Conservation (phyloP, 2,888 invertebrate species). For the Mystacides longicornis region DNA sequence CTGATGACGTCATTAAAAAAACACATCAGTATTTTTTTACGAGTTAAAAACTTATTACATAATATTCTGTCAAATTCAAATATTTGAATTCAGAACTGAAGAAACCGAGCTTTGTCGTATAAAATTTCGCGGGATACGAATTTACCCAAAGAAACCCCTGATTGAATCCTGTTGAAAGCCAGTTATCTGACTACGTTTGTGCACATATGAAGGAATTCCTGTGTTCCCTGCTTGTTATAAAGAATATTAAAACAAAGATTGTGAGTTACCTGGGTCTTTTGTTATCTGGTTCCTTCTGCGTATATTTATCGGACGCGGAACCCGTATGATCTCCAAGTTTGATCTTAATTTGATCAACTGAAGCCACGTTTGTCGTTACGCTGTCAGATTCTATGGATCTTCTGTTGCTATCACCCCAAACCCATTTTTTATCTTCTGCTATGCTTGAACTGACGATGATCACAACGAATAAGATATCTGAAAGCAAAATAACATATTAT, state of each 20-base stretch:
- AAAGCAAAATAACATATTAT: background rate
- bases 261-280: conserved; percentile 10
- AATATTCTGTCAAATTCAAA: too few species aligned
- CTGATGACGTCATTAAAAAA: too few species aligned
- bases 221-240: too few species aligned
- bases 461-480: background rate
- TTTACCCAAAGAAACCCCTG: too few species aligned
- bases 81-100: too few species aligned
- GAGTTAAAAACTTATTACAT: too few species aligned
- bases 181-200: too few species aligned
- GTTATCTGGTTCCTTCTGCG: conserved; percentile 11
- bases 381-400: conserved; percentile 11
- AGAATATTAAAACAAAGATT: background rate
- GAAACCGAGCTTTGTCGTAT: too few species aligned
- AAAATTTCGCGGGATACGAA: too few species aligned
- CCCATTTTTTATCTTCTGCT: conserved; percentile 37
- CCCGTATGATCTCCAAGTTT: conserved; percentile 21
- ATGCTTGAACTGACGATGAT: conserved; percentile 13
- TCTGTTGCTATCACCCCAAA: conserved; percentile 34
- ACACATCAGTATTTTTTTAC: too few species aligned
- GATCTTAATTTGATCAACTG: conserved; percentile 20
- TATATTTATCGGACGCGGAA: conserved; percentile 16
- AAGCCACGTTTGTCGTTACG: background rate
- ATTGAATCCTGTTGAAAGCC: too few species aligned
- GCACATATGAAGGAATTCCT: too few species aligned